phyloP scores from a whole-genome alignment of 2,797 vertebrate species.

The Argya squamiceps region DNA sequence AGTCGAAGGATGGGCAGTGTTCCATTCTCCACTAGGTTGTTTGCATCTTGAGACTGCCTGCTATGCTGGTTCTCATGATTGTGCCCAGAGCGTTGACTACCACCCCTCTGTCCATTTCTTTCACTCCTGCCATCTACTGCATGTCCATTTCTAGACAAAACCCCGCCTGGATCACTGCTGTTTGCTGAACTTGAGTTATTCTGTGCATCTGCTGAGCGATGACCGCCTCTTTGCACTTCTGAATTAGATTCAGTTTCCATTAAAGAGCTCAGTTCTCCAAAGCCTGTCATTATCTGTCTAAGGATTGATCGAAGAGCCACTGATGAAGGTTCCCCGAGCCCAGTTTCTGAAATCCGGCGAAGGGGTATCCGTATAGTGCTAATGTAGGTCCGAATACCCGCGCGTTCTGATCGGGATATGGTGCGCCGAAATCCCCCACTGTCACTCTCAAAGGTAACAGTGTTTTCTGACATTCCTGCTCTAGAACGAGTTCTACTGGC shows the following conservation, averaged over 20 bases:
- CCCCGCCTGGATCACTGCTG: not conserved
- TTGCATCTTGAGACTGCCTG: conserved; percentile 81
- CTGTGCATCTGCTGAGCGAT: not conserved
- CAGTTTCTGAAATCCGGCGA: conserved; percentile 88
- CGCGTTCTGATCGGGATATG: conserved; percentile 89
- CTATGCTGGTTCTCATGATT: conserved; percentile 52
- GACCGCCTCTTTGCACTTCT: conserved; percentile 72
- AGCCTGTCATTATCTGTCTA: conserved; percentile 94
- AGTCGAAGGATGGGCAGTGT: conserved; percentile 90
- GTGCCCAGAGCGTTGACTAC: not conserved
- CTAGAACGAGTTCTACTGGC: conserved; percentile 92
- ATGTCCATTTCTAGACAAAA: not conserved
- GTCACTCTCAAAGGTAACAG: conserved; percentile 89
- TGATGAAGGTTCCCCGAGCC: conserved; percentile 89
- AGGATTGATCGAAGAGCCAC: conserved; percentile 89
- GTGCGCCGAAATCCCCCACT: conserved; percentile 90
- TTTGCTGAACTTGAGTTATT: not conserved
- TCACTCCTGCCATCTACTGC: conserved; percentile 15
- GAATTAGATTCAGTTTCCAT: conserved; percentile 92
- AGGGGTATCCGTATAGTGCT: conserved; percentile 93
- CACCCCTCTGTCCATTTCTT: not conserved
- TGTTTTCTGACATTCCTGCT: conserved; percentile 87
- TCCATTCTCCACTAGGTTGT: conserved; percentile 88
- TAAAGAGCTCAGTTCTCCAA: conserved; percentile 91
- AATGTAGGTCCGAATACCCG: conserved; percentile 91